Evolutionary conservation across 2,888 invertebrate species (phyloP).

Genomic region (Drosophila colorata): DNA sequence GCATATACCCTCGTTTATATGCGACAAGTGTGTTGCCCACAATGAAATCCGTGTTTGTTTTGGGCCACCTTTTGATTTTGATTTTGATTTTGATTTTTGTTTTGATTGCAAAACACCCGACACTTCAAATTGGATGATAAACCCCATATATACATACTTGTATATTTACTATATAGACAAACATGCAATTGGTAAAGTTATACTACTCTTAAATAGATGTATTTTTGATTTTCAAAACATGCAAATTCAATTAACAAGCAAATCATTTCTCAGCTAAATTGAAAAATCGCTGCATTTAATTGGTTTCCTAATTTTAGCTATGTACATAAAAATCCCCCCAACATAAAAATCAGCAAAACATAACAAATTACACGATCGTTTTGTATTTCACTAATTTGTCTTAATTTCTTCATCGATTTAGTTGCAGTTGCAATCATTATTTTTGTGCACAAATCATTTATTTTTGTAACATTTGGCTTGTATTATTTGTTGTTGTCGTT

Average conservation of each 20-base stretch:
- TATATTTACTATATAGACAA: slow-evolving; percentile 22
- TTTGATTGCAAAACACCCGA: slow-evolving; percentile 47
- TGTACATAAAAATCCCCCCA: slow-evolving; percentile 7
- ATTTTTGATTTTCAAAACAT: slow-evolving; percentile 20
- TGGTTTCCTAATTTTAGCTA: slow-evolving; percentile 1
- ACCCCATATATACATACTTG: slow-evolving; percentile 22
- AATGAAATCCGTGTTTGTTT: slow-evolving; percentile 28
- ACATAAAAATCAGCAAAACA: slow-evolving; percentile 16
- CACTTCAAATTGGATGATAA: slow-evolving; percentile 53
- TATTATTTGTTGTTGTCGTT: slow-evolving; percentile 4
- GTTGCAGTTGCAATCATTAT: slow-evolving; percentile 25
- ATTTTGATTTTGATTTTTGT: slow-evolving; percentile 59
- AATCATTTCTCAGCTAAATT: slow-evolving; percentile 33
- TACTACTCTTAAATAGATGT: slow-evolving; percentile 35
- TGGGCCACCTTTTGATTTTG: slow-evolving; percentile 15
- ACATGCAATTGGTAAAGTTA: slow-evolving; percentile 73
- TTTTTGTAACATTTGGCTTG: background rate
- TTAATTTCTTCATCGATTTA: background rate
- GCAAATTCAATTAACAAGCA: background rate
- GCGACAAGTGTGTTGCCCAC: slow-evolving; percentile 35
- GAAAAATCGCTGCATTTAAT: slow-evolving; percentile 1
- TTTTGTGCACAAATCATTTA: slow-evolving; percentile 28
- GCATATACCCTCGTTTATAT: slow-evolving; percentile 38
- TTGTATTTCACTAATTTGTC: slow-evolving; percentile 17
- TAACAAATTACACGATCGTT: slow-evolving; percentile 8